Evolutionary conservation across 2,888 invertebrate species (phyloP), one percentile per base, ranked within the genome.

Genomic region (Terebella lapidaria): DNA sequence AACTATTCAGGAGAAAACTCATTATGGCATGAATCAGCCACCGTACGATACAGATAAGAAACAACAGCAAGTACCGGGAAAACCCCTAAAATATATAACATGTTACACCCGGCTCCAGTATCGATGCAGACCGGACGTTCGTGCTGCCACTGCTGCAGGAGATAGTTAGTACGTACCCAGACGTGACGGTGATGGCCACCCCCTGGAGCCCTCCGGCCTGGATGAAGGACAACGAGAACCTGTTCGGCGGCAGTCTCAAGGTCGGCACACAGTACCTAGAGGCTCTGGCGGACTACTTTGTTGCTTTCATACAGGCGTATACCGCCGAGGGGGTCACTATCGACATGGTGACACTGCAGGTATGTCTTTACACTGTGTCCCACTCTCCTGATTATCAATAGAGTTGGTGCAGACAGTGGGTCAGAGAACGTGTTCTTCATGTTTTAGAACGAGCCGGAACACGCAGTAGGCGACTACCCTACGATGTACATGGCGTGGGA

Each of bases 191-290:
- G 18, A 57, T 66, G 49, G 66, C 61, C 2, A 54, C 58, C 18
- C 66, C 66, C n/a, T 66, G 66, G 66, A 58, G 56, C 18, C 53
- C 66, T 3, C 66, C 66, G 2, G 61, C 57, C 22, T 66, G 66
- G 66, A 64, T 66, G 66, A 66, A 66, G 54, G 47, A 58, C 46
- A 27, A 35, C n/a, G 25, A 42, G 4, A 25, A 46, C 29, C 20
- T 63, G 26, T 25, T 57, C 28, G 63, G 63, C 27, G 57, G 57
- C 15, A 5, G 10, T 26, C 47, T 63, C 26, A 35, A 29, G 24
- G 1, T 25, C 10, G 54, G 29, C 25, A n/a, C 35, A 2, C 18
- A 46, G 26, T 64, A 60, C 26, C 58, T 56, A 5, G 46, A 46
- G 15, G 54, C 62, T 0, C 53, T 60, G 56, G 64, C 64, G 2